Evolutionary conservation across 2,797 vertebrate genomes (phyloP).

Genomic region (Basileuterus tristriatus): DNA sequence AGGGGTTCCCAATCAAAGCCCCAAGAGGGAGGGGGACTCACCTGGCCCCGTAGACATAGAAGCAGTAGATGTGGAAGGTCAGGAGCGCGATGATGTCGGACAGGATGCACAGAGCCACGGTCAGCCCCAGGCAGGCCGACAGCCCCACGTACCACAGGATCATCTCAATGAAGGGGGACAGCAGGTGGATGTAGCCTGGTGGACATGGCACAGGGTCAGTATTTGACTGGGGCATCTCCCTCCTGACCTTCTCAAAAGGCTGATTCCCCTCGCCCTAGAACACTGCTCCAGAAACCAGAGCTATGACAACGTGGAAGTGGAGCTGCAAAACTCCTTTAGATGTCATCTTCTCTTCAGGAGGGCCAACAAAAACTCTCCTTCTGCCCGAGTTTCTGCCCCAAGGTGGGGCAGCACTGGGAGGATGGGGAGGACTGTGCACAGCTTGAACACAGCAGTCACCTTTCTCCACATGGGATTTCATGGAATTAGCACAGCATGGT

Average conservation of each 20-base stretch:
- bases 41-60: constrained; percentile 98
- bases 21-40: constrained; percentile 55
- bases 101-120: constrained; percentile 91
- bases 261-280: accelerated
- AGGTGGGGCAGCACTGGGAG: background rate
- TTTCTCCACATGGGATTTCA: background rate
- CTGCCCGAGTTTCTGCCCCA: background rate
- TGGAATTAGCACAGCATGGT: background rate
- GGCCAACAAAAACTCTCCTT: background rate
- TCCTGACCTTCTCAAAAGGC: background rate
- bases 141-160: constrained; percentile 96
- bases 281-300: background rate
- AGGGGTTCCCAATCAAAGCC: background rate
- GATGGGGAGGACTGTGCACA: background rate
- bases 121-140: constrained; percentile 91
- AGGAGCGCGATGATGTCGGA: constrained; percentile 93
- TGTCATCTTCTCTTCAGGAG: background rate
- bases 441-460: background rate
- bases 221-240: background rate
- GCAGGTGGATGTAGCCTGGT: constrained; percentile 93
- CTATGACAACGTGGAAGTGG: background rate
- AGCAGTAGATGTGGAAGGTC: constrained; percentile 99
- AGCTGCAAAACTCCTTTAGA: background rate
- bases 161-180: constrained; percentile 94
- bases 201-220: background rate